Conservation (phyloP, 1,140 invertebrate species). For the Magallana angulata region DNA sequence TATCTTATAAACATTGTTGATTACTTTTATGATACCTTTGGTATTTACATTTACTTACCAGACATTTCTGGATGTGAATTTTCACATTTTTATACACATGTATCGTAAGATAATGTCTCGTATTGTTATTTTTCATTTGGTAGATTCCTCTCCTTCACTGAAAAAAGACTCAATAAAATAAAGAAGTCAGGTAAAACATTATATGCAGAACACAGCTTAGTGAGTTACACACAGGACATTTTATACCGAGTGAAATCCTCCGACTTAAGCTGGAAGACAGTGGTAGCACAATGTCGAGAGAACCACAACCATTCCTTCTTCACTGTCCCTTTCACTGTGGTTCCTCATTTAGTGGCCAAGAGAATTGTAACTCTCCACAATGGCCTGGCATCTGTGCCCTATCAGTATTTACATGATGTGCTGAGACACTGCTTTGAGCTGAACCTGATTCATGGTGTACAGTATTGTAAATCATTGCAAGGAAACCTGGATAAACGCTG, state of each 20-base stretch:
- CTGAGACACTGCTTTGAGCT: conserved; percentile 2
- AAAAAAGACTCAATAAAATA: not conserved
- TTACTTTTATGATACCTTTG: too few species aligned
- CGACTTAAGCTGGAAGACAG: not conserved
- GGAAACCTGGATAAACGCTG: conserved; percentile 3
- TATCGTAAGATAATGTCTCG: too few species aligned
- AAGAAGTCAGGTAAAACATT: not conserved
- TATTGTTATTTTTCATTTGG: not conserved
- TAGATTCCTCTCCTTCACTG: not conserved
- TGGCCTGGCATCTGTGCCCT: not conserved
- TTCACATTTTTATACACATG: too few species aligned
- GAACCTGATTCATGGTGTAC: not conserved
- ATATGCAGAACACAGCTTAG: not conserved
- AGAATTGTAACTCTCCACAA: not conserved
- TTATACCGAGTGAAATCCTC: not conserved
- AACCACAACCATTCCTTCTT: not conserved
- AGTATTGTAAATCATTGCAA: conserved; percentile 5
- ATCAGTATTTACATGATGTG: conserved; percentile 1
- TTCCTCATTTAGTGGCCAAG: conserved; percentile 6
- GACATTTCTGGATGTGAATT: too few species aligned
- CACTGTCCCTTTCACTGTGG: not conserved
- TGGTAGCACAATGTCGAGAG: not conserved
- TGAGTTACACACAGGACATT: not conserved
- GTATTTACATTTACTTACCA: too few species aligned
- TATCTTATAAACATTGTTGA: too few species aligned